A percentile compares a stretch with the other conserved stretches of the same genome.
Evolutionary conservation across 2,113 vertebrate genomes (phyloP).

Genomic region (Rhagologus leucostigma): DNA sequence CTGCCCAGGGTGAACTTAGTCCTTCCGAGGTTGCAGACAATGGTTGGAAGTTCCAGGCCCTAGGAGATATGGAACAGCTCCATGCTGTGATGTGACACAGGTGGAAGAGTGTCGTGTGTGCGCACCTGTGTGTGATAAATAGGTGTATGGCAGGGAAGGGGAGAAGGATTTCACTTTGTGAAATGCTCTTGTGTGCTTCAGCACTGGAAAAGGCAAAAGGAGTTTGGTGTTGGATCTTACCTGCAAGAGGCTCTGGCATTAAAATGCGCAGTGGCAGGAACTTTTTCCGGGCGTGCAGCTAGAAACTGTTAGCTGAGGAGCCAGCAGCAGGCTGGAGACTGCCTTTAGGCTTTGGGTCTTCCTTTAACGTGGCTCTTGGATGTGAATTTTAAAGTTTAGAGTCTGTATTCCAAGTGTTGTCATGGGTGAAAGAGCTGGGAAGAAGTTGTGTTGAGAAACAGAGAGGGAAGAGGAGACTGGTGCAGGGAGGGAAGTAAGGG

Average conservation of each 20-base stretch:
- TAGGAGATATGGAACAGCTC: background rate
- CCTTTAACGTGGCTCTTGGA: background rate
- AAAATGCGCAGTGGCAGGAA: background rate
- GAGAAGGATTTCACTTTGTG: background rate
- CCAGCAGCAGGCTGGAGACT: background rate
- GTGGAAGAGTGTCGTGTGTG: background rate
- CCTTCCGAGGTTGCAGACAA: background rate
- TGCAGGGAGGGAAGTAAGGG: constrained; percentile 31
- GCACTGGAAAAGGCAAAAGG: background rate
- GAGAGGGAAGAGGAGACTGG: background rate
- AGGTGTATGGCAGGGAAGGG: background rate
- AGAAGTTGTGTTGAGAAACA: background rate
- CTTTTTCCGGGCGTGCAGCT: background rate
- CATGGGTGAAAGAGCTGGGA: background rate
- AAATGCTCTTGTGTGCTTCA: background rate
- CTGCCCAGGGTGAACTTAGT: background rate
- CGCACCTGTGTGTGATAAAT: background rate
- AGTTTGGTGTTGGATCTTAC: background rate
- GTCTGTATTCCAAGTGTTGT: background rate
- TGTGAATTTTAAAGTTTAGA: background rate
- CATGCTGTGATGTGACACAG: accelerated
- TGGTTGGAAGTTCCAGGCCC: background rate
- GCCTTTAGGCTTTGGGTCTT: background rate
- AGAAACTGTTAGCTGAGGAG: background rate
- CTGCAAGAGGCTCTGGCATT: background rate